Conservation (phyloP, 2,888 invertebrate genomes). For the Acheta domesticus region DNA sequence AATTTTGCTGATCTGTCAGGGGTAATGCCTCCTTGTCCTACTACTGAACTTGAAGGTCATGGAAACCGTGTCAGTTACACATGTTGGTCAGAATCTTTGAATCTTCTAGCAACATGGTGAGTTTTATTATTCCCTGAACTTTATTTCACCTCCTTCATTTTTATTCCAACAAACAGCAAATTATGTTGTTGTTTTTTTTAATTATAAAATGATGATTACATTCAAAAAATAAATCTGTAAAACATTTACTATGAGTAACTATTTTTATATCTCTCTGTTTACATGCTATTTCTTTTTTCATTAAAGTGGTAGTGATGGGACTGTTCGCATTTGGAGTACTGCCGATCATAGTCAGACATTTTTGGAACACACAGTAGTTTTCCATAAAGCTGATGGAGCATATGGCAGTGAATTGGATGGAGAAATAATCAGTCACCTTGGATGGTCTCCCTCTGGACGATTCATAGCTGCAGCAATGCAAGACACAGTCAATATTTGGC, state of each 20-base stretch:
- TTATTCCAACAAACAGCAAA: too few species aligned
- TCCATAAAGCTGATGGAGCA: constrained; percentile 51
- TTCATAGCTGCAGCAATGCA: constrained; percentile 58
- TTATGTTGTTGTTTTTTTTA: too few species aligned
- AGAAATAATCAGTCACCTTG: constrained; percentile 50
- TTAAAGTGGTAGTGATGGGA: constrained; percentile 58
- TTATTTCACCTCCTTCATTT: not conserved
- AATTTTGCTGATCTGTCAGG: constrained; percentile 54
- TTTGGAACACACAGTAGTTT: constrained; percentile 56
- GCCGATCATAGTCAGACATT: constrained; percentile 46
- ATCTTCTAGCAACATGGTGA: constrained; percentile 54
- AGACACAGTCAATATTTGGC: constrained; percentile 58
- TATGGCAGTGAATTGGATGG: constrained; percentile 54
- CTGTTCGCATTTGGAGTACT: constrained; percentile 57
- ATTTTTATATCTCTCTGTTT: too few species aligned
- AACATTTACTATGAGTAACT: too few species aligned
- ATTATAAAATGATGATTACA: too few species aligned
- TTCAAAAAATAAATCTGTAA: too few species aligned
- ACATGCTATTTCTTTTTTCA: too few species aligned
- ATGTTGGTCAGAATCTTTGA: constrained; percentile 50
- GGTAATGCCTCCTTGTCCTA: constrained; percentile 46
- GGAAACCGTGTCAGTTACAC: constrained; percentile 53
- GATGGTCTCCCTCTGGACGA: constrained; percentile 55
- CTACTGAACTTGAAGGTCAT: constrained; percentile 53
- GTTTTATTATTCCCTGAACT: not conserved